Evolutionary conservation across 1,140 invertebrate genomes (phyloP), one percentile per base, ranked within the genome.

Genomic region (Drosophila kohkoa): DNA sequence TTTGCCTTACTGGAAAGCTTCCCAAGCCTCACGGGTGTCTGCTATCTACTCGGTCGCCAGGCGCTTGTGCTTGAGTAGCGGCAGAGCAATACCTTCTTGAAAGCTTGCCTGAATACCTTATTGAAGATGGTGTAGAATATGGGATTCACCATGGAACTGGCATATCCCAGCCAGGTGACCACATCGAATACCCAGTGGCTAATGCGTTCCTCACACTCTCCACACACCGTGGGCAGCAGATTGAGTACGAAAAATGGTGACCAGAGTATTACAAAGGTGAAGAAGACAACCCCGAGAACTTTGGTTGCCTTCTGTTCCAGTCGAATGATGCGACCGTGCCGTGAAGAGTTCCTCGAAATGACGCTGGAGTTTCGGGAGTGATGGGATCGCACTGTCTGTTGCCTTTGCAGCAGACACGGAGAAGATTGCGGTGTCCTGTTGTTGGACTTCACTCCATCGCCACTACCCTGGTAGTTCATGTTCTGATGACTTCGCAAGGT

Each of bases 111-210:
- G 92, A 98, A 98, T 41, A 98, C 96, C 91, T 97, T 97, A 93
- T 99, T 99, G 93, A 99, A 98, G 69, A 98, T 97, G 1, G 98
- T 98, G 92, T 98, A 98, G 93, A 98, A 98, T 74, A 98, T 97
- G 0, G 97, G 97, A 93, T 99, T 99, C 8, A 98, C 96, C 95
- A 98, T 97, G 2, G 97, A 98, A 81, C 97, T 98, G 32, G 97
- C 96, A 92, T 98, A 99, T 43, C 98, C 98, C 35, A 99, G 93
- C 98, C 98, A 99, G 11, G 96, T 96, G 16, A 97, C 96, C 49
- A 97, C 95, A 88, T 97, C 96, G 81, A 98, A 96, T 30, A 98
- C 95, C 93, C 95, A 96, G 65, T 94, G 95, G 16, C 95, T 94
- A 51, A 97, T 96, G 30, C 94, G 93, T 32, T 95, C 94, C 78